Evolutionary conservation across 2,888 invertebrate genomes (phyloP).

Genomic region (Scrobipalpa atriplicella): DNA sequence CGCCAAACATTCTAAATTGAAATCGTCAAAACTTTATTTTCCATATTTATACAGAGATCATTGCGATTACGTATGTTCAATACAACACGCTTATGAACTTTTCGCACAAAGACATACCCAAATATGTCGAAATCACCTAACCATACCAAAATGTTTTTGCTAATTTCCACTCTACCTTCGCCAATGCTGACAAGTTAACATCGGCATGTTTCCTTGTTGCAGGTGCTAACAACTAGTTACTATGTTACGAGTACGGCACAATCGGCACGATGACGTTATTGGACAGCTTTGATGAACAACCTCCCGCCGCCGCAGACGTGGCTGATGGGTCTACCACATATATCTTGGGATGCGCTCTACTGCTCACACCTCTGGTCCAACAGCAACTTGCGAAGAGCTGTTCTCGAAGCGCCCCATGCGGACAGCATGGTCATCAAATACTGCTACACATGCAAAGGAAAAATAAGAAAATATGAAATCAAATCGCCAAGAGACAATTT

Average conservation of each 20-base stretch:
- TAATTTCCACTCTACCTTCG: background rate
- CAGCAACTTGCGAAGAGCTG: slow-evolving; percentile 61
- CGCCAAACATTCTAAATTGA: background rate
- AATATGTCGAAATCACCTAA: background rate
- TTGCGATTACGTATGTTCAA: background rate
- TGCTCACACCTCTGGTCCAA: slow-evolving; percentile 73
- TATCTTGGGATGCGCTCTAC: slow-evolving; percentile 69
- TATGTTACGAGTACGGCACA: slow-evolving; percentile 37
- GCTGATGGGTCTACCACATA: slow-evolving; percentile 54
- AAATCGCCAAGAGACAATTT: slow-evolving; percentile 57
- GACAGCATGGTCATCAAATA: slow-evolving; percentile 63
- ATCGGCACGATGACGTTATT: slow-evolving; percentile 58
- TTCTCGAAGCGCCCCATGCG: slow-evolving; percentile 55
- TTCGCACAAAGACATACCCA: too few relatives aligned
- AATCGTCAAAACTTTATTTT: background rate
- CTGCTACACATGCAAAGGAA: slow-evolving; percentile 72
- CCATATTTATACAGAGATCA: background rate
- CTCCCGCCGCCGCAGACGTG: slow-evolving; percentile 48
- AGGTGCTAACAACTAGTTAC: slow-evolving; percentile 42
- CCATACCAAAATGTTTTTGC: background rate
- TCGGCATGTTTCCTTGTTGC: slow-evolving; percentile 38
- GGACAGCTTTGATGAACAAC: slow-evolving; percentile 51
- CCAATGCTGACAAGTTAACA: slow-evolving; percentile 15
- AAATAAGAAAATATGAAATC: slow-evolving; percentile 75
- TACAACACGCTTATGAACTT: background rate